Base-by-base conservation (phyloP, 53 echinoderm and acorn worm genomes). In the Pentamera pediparva region DNA sequence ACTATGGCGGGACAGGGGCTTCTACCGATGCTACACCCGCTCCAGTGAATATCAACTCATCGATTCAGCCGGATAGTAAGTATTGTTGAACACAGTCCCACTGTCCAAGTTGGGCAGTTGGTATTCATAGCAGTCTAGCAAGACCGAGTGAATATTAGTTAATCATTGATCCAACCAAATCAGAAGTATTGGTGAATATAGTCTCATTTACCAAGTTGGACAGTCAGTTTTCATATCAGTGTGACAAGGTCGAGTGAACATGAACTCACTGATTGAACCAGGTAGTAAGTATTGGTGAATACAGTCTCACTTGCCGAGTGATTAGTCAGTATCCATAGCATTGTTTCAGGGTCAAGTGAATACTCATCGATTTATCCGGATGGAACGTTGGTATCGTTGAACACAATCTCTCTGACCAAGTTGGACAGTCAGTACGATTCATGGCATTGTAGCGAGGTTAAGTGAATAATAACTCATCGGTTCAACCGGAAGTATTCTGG, bases 1-100 rank as follows among this genome's bases (percentile, higher is more conserved):
- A n/a, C n/a, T n/a, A n/a, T 92, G 92, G 92, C 38, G 62, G 25
- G 85, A 92, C 25, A 74, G 69, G 2, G 87, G 92, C 17, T 62
- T 88, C 20, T 78, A 82, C 12, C 45, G 67, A 24, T 87, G 85
- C 47, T 87, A 78, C 70, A 60, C 62, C 17, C 70, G 92, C 29
- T 81, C 85, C 18, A 85, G 70, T 39, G 92, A 92, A 67, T 92
- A 76, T 59, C 92, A 92, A 29, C 82, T 88, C 3, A 59, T 75
- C 22, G 92, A 92, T 37, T 87, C 87, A 2, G 62, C 82, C 2
- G 32, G 60, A 4, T 92, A 92, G 87, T 92, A 76, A 84, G 88
- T 69, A 28, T 6, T 71, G n/a, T 65, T 0, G 25, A n/a, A 60
- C 59, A 10, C 43, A 10, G 15, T 41, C 43, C 9, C 15, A 41